A percentile compares a stretch with the other conserved stretches of the same genome.
These are phyloP conservation scores for Trichoplusia ni DNA, from an alignment of 1,140 invertebrate genomes.

Conservation along the genomic window DNA sequence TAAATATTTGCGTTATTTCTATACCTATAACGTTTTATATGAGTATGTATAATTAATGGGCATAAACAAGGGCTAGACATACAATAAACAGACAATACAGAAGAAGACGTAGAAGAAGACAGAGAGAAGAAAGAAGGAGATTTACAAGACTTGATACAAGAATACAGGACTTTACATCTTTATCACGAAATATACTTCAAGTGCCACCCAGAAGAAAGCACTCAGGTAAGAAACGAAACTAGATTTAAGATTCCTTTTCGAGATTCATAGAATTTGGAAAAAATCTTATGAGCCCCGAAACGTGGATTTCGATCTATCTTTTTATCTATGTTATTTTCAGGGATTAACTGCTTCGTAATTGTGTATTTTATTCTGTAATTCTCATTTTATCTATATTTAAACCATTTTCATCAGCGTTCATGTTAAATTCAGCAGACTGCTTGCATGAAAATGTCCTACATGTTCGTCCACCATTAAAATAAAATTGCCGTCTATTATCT, in stretches of 20 bases:
- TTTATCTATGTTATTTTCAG: no score
- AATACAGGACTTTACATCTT: constrained; percentile 3
- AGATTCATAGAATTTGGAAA: no score
- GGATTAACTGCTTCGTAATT: no score
- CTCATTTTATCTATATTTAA: no score
- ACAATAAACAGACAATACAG: constrained; percentile 65
- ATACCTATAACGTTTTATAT: constrained; percentile 78
- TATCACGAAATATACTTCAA: not conserved
- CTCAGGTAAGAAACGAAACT: constrained; percentile 30
- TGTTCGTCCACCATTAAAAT: constrained; percentile 8
- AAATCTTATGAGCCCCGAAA: no score
- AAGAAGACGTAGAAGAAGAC: constrained; percentile 46
- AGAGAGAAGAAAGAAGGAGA: constrained; percentile 28
- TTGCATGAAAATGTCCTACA: constrained; percentile 12
- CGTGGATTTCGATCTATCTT: no score
- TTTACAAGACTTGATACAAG: constrained; percentile 21
- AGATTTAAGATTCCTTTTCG: no score
- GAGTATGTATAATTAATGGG: constrained; percentile 74
- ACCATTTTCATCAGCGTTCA: not conserved
- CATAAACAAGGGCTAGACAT: constrained; percentile 63
- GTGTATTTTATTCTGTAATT: no score
- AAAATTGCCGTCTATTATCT: constrained; percentile 45
- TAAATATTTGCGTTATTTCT: constrained; percentile 78
- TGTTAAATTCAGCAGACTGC: constrained; percentile 7
- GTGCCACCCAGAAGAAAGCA: constrained; percentile 11